Evolutionary conservation across 2,888 invertebrate genomes (phyloP), one percentile per base, ranked within the genome.

Genomic region (Hypselothyrea guttata): DNA sequence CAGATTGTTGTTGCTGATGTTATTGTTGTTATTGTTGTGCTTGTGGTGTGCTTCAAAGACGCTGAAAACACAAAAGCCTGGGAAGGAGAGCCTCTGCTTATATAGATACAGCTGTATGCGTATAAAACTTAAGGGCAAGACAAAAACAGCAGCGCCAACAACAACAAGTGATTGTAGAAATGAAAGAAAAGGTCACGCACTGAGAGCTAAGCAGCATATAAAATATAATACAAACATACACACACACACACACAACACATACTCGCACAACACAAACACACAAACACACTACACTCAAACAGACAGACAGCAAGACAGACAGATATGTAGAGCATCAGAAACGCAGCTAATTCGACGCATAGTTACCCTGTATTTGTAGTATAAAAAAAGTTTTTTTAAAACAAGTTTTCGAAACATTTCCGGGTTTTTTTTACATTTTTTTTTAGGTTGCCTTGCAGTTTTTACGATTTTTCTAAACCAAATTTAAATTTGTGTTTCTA

Each of bases 101-200:
- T 35, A 2, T 15, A 12, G 7, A 16, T 22, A 22, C 12, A 31
- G 40, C 7, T 27, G 16, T 33, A 27, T 46, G 22, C 15, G 34
- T 30, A 40, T 55, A 47, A 47, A 37, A 49, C 35, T 40, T 46
- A 49, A 55, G 55, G 48, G 33, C 22, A 66, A 66, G 51, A 59
- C 47, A 54, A 56, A 54, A 49, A 53, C 52, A 65, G 38, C 60
- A 57, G 35, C 40, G 51, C 34, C 46, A 51, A 31, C 42, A 33
- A 42, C 49, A 51, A 37, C 31, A 56, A 65, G 55, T 57, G 54
- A 59, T 58, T 57, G 48, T 54, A 57, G 68, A 83, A 84, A 74
- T 75, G 60, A 70, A 81, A 69, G 83, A 84, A 81, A 82, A 81
- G 85, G 81, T 81, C 81, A 83, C 76, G 85, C 85, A 84, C 84